Evolutionary conservation across 2,113 vertebrate species (phyloP), one percentile per base, ranked within the genome.

Genomic region (Arvicanthis niloticus): DNA sequence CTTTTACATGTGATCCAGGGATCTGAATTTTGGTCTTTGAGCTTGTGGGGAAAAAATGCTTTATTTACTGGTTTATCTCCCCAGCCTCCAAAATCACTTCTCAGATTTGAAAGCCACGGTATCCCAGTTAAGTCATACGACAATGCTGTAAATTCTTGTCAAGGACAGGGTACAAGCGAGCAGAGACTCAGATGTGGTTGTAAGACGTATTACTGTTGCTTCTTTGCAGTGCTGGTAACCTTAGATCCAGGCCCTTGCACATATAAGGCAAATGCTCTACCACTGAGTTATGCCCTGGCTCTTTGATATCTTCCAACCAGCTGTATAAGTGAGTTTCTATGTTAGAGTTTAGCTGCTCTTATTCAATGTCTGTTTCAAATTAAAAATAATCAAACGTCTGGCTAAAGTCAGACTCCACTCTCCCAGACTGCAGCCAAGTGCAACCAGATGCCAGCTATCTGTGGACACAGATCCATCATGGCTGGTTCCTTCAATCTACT

Each of bases 331-430:
- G 87, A 73, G 7, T 81, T 58, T 73, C 72, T 84, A 86, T 34
- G 58, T 40, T 84, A 34, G 42, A 67, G 34, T 62, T 76, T 94
- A 42, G 31, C 37, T 88, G 45, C 15, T 91, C 26, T 96, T 68
- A 70, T 62, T 81, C 89, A 56, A 88, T 58, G 60, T 26, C 53
- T 65, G 75, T n/a, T 84, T 85, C 65, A 60, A 68, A 65, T 67
- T 42, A 78, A 93, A 80, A 73, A 24, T 65, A 58, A 67, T 60
- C 80, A 48, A 70, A 93, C 56, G n/a, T 37, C 68, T 95, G 89
- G 68, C 48, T 93, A 80, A 65, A 92, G 48, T 45, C 80, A 91
- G 88, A 70, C 78, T 72, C 67, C 53, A 68, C 7, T 77, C 51
- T 84, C 51, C 5, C 37, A 42, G 96, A 72, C 7, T 42, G 56